phyloP scores from a whole-genome alignment of 2,797 vertebrate genomes.

The Etheostoma perlongum region DNA sequence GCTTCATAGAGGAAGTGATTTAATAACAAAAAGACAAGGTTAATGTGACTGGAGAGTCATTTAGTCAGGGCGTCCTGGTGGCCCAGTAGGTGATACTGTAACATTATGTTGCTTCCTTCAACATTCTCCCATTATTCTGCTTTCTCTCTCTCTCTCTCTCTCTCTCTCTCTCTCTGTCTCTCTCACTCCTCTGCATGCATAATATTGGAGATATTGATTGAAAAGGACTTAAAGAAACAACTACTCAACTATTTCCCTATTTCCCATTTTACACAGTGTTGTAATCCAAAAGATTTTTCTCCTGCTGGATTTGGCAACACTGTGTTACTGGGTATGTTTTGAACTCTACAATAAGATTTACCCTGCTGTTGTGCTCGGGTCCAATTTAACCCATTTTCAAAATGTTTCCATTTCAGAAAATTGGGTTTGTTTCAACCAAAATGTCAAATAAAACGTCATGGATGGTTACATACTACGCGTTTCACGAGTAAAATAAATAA shows the following conservation, averaged over 20 bases:
- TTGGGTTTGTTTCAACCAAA: no score
- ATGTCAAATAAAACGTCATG: no score
- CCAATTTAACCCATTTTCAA: no score
- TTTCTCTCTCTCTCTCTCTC: background rate
- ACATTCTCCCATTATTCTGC: background rate
- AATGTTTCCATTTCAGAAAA: no score
- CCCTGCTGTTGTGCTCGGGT: no score
- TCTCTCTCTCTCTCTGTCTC: no score
- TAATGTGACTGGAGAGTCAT: conserved; percentile 51
- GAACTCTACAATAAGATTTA: no score
- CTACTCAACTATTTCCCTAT: background rate
- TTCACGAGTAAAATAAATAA: no score
- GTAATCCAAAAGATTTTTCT: no score
- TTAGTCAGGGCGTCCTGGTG: conserved; percentile 23
- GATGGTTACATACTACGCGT: no score
- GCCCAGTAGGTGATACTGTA: conserved; percentile 17
- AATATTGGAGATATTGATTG: background rate
- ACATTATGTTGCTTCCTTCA: conserved; percentile 4
- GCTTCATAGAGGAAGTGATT: conserved; percentile 43
- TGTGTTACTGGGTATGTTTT: no score
- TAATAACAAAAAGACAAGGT: conserved; percentile 32
- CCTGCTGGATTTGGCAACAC: no score
- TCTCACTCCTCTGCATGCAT: background rate
- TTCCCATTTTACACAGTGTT: background rate
- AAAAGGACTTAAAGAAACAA: background rate